Evolutionary conservation across 2,113 vertebrate species (phyloP).

Genomic region (Picathartes gymnocephalus): DNA sequence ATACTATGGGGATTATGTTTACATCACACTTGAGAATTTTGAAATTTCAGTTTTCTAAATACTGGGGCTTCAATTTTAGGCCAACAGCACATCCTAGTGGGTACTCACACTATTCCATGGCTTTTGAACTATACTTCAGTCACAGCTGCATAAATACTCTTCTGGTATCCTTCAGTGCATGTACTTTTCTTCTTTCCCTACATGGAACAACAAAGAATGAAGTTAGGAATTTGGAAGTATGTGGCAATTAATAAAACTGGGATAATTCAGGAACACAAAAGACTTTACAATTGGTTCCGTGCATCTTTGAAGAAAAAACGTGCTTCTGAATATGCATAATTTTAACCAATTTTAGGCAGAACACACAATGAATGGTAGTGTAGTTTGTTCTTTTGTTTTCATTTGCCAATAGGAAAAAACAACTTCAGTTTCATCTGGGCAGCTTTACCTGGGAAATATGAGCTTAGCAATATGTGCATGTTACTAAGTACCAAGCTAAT

Average conservation of each 20-base stretch:
- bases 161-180: not conserved
- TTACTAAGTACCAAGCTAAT: not conserved
- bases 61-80: constrained; percentile 8
- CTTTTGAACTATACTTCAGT: not conserved
- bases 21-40: not conserved
- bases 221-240: not conserved
- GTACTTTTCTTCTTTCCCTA: not conserved
- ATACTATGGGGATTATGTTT: not conserved
- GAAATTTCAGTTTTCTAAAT: not conserved
- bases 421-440: not conserved
- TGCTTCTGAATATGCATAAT: not conserved
- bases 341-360: not conserved
- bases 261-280: not conserved
- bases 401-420: not conserved
- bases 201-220: not conserved
- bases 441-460: not conserved
- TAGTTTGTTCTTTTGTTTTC: not conserved
- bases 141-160: not conserved
- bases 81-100: constrained; percentile 70
- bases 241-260: not conserved
- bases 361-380: not conserved
- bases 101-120: not conserved
- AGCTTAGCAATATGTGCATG: not conserved
- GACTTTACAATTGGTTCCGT: not conserved
- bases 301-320: not conserved